Conservation (phyloP, 2,113 vertebrate genomes). For the Chascanopsetta lugubris region DNA sequence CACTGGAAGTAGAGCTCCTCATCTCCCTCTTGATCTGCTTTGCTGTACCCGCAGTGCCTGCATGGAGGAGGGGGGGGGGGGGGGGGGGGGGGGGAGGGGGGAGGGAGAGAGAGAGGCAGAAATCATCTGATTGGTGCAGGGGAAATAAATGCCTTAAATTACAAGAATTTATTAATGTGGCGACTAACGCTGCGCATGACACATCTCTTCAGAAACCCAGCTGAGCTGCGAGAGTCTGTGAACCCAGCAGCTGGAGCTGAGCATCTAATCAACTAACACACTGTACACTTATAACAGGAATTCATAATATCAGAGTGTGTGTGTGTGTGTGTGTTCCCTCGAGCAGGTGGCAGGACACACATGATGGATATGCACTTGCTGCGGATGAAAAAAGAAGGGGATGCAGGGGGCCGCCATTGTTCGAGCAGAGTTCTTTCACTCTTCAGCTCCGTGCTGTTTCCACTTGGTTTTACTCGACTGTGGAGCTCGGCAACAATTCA, state of each 20-base stretch:
- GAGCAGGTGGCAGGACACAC: constrained; percentile 26
- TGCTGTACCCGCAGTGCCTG: constrained; percentile 98
- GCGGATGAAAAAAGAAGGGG: not conserved
- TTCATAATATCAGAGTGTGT: constrained; percentile 37
- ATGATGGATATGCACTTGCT: constrained; percentile 37
- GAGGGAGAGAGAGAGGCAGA: constrained; percentile 39
- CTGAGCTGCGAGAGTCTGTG: constrained; percentile 40
- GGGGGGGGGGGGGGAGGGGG: constrained; percentile 10
- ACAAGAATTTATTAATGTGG: constrained; percentile 55
- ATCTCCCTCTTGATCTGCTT: constrained; percentile 98
- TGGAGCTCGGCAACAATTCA: too few species aligned
- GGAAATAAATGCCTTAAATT: constrained; percentile 55
- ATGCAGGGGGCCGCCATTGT: not conserved
- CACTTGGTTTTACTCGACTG: not conserved
- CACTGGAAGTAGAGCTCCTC: constrained; percentile 99
- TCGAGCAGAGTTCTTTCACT: not conserved
- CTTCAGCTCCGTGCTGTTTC: not conserved
- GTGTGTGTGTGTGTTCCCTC: constrained; percentile 39
- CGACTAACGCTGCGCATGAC: constrained; percentile 32
- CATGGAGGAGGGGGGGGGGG: constrained; percentile 4
- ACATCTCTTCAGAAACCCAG: constrained; percentile 39
- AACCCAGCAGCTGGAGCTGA: constrained; percentile 1
- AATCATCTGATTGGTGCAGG: constrained; percentile 59
- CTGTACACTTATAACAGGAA: constrained; percentile 24
- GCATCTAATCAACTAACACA: constrained; percentile 25